Evolutionary conservation across 2,797 vertebrate species (phyloP).

Genomic region (Lithobates sylvaticus): DNA sequence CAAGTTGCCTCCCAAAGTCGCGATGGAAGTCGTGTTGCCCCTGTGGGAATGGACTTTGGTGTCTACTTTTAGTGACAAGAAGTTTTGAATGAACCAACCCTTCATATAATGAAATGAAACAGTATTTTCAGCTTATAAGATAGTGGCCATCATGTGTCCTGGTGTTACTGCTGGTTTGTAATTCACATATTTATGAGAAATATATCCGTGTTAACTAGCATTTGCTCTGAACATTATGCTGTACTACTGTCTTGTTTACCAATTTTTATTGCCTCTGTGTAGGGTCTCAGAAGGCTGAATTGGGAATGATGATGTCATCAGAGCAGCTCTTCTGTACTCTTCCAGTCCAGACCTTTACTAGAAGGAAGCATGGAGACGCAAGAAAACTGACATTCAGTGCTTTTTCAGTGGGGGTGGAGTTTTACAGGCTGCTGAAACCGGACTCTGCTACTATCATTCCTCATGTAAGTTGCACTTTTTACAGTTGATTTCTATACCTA

Average conservation of each 20-base stretch:
- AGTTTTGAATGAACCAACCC: no score
- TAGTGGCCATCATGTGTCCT: not conserved
- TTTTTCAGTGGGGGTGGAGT: not conserved
- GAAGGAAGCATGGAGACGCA: not conserved
- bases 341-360: slow-evolving; percentile 1
- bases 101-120: no score
- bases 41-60: no score
- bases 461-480: not conserved
- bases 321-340: not conserved
- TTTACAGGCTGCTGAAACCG: not conserved
- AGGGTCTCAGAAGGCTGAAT: not conserved
- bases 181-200: not conserved
- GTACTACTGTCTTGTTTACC: not conserved
- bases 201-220: not conserved
- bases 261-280: not conserved
- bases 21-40: no score
- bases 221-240: not conserved
- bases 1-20: no score
- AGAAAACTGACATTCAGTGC: slow-evolving; percentile 1
- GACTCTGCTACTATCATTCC: not conserved
- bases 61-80: no score
- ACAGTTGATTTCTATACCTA: not conserved
- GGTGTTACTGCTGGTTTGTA: not conserved
- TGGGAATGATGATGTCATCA: slow-evolving; percentile 20
- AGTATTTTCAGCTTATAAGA: not conserved